phyloP scores from a whole-genome alignment of 1,140 invertebrate genomes.

The Drosophila pseudoananassae region DNA sequence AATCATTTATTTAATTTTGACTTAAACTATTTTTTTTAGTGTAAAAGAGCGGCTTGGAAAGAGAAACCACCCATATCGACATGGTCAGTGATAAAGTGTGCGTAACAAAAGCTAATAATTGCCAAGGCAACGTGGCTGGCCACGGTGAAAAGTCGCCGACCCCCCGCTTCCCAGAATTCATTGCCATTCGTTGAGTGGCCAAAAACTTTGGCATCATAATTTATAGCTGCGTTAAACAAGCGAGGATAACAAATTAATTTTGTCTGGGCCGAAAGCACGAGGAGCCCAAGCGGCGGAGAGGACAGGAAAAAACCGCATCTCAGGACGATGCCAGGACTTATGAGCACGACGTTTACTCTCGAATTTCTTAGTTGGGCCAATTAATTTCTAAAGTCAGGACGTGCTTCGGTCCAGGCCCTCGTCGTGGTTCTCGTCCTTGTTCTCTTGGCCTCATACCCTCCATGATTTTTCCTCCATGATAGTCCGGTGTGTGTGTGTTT shows the following conservation, averaged over 20 bases:
- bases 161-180: background rate
- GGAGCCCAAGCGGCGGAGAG: constrained; percentile 7
- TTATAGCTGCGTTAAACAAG: constrained; percentile 83
- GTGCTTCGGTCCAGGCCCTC: constrained; percentile 26
- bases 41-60: background rate
- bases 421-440: constrained; percentile 7
- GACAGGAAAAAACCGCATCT: constrained; percentile 55
- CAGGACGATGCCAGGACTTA: constrained; percentile 69
- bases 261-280: constrained; percentile 56
- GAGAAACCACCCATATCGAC: constrained; percentile 61
- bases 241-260: constrained; percentile 83
- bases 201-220: constrained; percentile 81
- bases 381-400: constrained; percentile 80
- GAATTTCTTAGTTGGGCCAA: constrained; percentile 83
- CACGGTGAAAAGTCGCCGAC: constrained; percentile 65
- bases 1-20: background rate
- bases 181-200: constrained; percentile 74
- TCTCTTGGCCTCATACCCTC: background rate
- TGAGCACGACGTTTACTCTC: constrained; percentile 76
- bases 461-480: background rate
- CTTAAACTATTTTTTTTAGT: constrained; percentile 12
- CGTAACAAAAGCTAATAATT: constrained; percentile 82
- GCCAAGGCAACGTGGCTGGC: constrained; percentile 72
- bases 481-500: constrained; percentile 25
- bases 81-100: constrained; percentile 77